Evolutionary conservation across 1,140 invertebrate species (phyloP).

Genomic region (Drosophila nannoptera): DNA sequence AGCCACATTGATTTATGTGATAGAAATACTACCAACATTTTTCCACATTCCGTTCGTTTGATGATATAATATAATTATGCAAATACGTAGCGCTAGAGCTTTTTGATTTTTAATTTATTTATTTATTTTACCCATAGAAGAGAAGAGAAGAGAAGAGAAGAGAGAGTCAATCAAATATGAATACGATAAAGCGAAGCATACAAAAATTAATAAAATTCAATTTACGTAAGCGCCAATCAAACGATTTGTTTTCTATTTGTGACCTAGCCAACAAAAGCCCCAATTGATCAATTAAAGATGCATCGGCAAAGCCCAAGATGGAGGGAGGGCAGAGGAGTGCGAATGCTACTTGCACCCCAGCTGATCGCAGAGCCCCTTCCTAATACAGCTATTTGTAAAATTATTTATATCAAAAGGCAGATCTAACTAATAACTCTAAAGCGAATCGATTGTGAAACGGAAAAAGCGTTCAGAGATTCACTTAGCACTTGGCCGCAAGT

Average conservation of each 20-base stretch:
- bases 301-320: conserved; percentile 30
- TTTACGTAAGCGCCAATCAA: conserved; percentile 68
- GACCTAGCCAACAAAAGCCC: conserved; percentile 20
- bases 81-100: conserved; percentile 36
- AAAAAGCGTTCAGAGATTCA: neutral
- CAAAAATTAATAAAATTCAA: conserved; percentile 53
- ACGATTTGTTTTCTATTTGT: conserved; percentile 40
- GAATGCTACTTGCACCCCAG: neutral
- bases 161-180: conserved; percentile 55
- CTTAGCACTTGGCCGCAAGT: neutral
- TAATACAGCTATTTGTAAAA: too few relatives aligned
- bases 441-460: too few relatives aligned
- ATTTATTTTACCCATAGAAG: too few relatives aligned
- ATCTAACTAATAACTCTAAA: neutral
- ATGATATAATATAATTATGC: conserved; percentile 51
- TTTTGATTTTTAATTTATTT: too few relatives aligned
- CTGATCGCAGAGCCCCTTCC: too few relatives aligned
- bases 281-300: conserved; percentile 71
- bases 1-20: conserved; percentile 51
- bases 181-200: conserved; percentile 47
- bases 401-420: neutral
- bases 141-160: conserved; percentile 29
- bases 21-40: conserved; percentile 40
- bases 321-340: too few relatives aligned
- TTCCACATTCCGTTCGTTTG: conserved; percentile 38